Conservation (phyloP, 1,140 invertebrate genomes). For the Cepaea nemoralis region DNA sequence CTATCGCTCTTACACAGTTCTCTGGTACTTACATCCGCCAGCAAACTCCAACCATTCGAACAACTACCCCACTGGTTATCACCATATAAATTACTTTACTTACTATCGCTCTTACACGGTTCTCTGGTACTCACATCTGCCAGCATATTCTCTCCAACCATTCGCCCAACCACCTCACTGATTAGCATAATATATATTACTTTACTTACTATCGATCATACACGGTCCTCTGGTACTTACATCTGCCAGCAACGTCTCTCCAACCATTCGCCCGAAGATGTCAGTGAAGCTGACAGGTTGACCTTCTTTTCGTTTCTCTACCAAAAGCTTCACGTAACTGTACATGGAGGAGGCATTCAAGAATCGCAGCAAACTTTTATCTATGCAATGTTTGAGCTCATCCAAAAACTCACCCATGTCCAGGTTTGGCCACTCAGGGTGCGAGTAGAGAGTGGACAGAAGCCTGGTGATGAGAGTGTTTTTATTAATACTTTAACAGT, state of each 20-base stretch:
- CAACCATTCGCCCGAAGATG: slow-evolving; percentile 74
- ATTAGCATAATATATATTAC: too few relatives aligned
- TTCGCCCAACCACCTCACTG: slow-evolving; percentile 74
- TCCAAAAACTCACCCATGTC: slow-evolving; percentile 65
- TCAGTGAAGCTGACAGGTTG: slow-evolving; percentile 75
- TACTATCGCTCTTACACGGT: too few relatives aligned
- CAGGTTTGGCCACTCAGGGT: slow-evolving; percentile 69
- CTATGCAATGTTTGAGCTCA: slow-evolving; percentile 71
- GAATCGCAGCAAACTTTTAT: slow-evolving; percentile 68
- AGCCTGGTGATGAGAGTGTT: slow-evolving; percentile 68
- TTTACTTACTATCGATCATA: too few relatives aligned
- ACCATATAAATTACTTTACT: too few relatives aligned
- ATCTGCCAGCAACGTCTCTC: slow-evolving; percentile 72
- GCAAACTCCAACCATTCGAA: too few relatives aligned
- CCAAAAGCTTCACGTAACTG: slow-evolving; percentile 69
- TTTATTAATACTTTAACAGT: too few relatives aligned
- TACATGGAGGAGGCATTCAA: slow-evolving; percentile 66
- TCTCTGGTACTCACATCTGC: slow-evolving; percentile 71
- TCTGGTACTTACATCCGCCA: too few relatives aligned
- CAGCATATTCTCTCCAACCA: slow-evolving; percentile 73
- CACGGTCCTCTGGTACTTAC: too few relatives aligned
- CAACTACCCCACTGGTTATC: too few relatives aligned
- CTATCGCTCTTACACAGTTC: too few relatives aligned
- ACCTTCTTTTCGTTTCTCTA: slow-evolving; percentile 69
- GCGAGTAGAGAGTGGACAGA: slow-evolving; percentile 71